Evolutionary conservation across 2,888 invertebrate genomes (phyloP).

Genomic region (Luffia ferchaultella): DNA sequence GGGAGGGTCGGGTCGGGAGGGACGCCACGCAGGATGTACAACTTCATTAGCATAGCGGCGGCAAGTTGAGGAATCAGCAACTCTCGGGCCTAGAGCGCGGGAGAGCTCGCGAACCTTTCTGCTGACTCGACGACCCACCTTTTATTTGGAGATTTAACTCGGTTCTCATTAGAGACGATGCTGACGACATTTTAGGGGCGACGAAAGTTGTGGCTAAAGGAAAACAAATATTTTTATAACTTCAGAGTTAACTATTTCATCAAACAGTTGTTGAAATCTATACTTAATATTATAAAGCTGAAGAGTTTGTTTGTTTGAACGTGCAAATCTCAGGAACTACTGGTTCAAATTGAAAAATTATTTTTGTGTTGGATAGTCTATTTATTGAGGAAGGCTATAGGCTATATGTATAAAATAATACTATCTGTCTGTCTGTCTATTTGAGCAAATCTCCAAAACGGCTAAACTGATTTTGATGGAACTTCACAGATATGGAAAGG

Average conservation of each 20-base stretch:
- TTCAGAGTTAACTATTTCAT: not conserved
- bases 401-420: no score
- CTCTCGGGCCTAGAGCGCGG: constrained; percentile 14
- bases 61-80: constrained; percentile 31
- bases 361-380: no score
- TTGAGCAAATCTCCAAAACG: no score
- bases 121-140: constrained; percentile 49
- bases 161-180: constrained; percentile 32
- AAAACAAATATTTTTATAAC: constrained; percentile 9
- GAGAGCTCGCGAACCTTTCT: constrained; percentile 11
- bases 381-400: no score
- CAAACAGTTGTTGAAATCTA: no score
- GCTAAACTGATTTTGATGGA: no score
- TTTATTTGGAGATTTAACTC: constrained; percentile 56
- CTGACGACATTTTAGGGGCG: constrained; percentile 23
- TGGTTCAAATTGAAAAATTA: no score
- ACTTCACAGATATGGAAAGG: no score
- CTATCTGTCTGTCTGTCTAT: no score
- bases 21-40: constrained; percentile 15
- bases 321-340: no score
- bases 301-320: no score
- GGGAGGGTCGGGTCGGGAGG: constrained; percentile 13
- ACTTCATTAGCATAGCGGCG: constrained; percentile 41
- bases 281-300: no score
- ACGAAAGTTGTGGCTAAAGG: constrained; percentile 2